Base-by-base conservation (phyloP, 2,113 vertebrate species). In the Salvelinus sp. region DNA sequence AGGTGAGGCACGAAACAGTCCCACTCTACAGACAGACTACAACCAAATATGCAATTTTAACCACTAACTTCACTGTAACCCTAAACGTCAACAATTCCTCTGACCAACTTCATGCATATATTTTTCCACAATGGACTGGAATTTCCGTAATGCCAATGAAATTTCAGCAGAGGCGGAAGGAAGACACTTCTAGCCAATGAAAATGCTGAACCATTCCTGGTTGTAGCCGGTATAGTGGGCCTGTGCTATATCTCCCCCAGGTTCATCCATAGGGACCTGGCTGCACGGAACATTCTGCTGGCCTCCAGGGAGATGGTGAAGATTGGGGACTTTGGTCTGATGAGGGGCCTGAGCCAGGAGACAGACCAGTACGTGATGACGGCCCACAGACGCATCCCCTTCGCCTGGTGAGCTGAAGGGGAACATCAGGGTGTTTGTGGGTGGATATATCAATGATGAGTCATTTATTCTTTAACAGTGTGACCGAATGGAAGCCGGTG, bases 281-380 rank as follows among this genome's bases (percentile, higher is more conserved):
- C 96, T 0, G 94, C 96, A 0, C 92, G 96, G 1, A 97, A 97
- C 60, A 91, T 97, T 28, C 87, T 97, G 50, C 85, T 97, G 81
- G 88, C 93, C 0, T 88, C 93, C 0, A 91, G 84, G 20, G 93
- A 95, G 22, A 83, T 83, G 3, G 93, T 94, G 60, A 97, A 97
- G 84, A 96, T 97, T 3, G 94, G 94, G 0, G 96, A 97, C 87
- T 97, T 97, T 2, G 96, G 96, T 9, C 88, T 97, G 47, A 94
- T 96, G 93, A 90, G 95, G 67, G 93, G 93, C 0, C 89, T 97
- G 75, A 78, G 76, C 30, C 86, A 88, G 0, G 89, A 95, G 12
- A 75, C 18, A 0, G 94, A 96, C 67, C 95, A 95, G 62, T 97
- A 97, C 16, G 70, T 97, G 78, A 97, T 96, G 96, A 88, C 90